These are phyloP conservation scores for Leptopilina syphax DNA, from an alignment of 2,888 invertebrate species.

Conservation along the genomic window DNA sequence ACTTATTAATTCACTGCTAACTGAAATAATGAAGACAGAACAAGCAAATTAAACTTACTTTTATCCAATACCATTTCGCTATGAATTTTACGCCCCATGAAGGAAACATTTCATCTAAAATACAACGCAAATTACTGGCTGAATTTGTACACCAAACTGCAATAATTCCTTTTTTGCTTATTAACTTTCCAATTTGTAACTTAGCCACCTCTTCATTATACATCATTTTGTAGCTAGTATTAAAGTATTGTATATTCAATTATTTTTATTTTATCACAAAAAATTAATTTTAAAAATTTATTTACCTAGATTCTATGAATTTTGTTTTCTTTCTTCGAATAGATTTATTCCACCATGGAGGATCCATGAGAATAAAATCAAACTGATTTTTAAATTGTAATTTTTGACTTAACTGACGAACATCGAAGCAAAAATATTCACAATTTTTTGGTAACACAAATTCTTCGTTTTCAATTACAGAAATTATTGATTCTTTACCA, in stretches of 20 bases:
- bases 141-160: conserved; percentile 97
- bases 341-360: conserved; percentile 98
- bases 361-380: conserved; percentile 93
- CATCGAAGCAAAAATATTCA: conserved; percentile 83
- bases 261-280: conserved; percentile 1
- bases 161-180: conserved; percentile 83
- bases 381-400: conserved; percentile 79
- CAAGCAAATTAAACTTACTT: conserved; percentile 78
- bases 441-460: conserved; percentile 84
- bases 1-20: neutral
- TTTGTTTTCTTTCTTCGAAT: conserved; percentile 87
- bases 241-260: neutral
- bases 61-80: conserved; percentile 93
- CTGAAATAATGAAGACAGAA: neutral
- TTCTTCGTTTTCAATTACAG: conserved; percentile 76
- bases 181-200: conserved; percentile 84
- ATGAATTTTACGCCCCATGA: conserved; percentile 86
- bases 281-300: conserved; percentile 19
- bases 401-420: conserved; percentile 80
- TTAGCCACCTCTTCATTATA: conserved; percentile 85
- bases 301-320: conserved; percentile 81
- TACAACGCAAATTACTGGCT: conserved; percentile 82
- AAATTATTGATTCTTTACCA: conserved; percentile 78
- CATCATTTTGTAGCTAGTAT: conserved; percentile 87
- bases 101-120: conserved; percentile 86